Percentiles rank a stretch among this genome's conserved stretches.
Evolutionary conservation across 2,113 vertebrate species (phyloP).

Genomic region (Chaetops frenatus): DNA sequence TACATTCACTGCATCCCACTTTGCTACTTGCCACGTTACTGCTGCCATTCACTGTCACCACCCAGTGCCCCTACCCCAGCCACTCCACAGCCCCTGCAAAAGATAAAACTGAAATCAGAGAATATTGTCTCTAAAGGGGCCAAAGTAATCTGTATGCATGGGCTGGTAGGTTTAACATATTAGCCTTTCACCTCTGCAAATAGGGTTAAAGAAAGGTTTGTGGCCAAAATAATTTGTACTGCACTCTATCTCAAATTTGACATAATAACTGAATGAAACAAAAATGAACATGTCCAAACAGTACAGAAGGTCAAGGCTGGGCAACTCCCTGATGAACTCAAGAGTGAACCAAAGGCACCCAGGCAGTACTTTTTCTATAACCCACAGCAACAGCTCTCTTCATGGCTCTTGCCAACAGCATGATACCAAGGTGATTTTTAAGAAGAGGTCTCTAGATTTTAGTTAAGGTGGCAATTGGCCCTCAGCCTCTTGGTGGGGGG

Average conservation of each 20-base stretch:
- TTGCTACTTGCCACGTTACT: accelerated
- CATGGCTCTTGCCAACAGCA: background rate
- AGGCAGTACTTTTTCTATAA: background rate
- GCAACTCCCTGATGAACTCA: background rate
- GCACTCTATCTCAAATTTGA: background rate
- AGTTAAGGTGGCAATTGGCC: background rate
- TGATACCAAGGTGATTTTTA: background rate
- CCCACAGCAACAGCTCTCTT: background rate
- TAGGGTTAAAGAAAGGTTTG: constrained; percentile 6
- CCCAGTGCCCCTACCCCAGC: background rate
- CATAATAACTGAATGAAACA: constrained; percentile 1
- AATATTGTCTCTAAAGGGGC: background rate
- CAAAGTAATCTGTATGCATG: background rate
- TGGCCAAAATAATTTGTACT: constrained; percentile 1
- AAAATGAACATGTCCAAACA: background rate
- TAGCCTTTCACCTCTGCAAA: constrained; percentile 20
- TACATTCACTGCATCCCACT: background rate
- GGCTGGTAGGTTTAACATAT: background rate
- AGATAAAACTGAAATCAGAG: background rate
- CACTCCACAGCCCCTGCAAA: background rate
- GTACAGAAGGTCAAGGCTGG: background rate
- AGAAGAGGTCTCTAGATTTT: background rate
- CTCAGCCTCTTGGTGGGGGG: background rate
- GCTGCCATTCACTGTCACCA: background rate
- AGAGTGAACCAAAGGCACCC: background rate